Conservation (phyloP, 2,113 vertebrate species). For the Tretioscincus oriximinensis region DNA sequence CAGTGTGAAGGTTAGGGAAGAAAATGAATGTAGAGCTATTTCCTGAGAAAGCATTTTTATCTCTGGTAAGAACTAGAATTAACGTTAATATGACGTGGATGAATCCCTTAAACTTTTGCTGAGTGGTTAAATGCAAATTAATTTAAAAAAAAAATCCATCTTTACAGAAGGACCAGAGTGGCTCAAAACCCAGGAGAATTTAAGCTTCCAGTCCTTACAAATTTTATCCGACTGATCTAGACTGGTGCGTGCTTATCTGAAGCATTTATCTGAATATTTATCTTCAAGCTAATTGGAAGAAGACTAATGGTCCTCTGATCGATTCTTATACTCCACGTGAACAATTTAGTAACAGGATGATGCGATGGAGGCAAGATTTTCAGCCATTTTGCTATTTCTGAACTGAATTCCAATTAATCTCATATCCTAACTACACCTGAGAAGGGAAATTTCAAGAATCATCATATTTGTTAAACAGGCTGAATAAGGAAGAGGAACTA, state of each 20-base stretch:
- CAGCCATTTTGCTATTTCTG: background rate
- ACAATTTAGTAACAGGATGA: background rate
- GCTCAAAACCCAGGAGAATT: background rate
- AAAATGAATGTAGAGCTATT: background rate
- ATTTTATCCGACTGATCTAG: background rate
- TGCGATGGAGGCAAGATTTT: background rate
- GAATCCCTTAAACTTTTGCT: background rate
- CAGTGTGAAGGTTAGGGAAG: too few species aligned
- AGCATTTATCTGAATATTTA: background rate
- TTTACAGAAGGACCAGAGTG: background rate
- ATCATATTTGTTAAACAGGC: background rate
- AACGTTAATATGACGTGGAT: background rate
- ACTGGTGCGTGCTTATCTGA: background rate
- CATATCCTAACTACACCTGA: background rate
- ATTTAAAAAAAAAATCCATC: background rate
- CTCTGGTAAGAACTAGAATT: background rate
- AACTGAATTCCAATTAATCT: background rate
- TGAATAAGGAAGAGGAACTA: too few species aligned
- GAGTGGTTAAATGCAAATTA: background rate
- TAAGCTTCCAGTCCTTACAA: background rate
- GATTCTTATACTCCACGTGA: background rate
- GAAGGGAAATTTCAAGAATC: background rate
- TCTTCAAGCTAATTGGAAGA: background rate
- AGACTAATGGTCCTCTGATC: background rate
- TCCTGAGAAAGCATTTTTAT: background rate